Conservation (phyloP, 2,888 invertebrate species). For the Drosophila anomalipes region DNA sequence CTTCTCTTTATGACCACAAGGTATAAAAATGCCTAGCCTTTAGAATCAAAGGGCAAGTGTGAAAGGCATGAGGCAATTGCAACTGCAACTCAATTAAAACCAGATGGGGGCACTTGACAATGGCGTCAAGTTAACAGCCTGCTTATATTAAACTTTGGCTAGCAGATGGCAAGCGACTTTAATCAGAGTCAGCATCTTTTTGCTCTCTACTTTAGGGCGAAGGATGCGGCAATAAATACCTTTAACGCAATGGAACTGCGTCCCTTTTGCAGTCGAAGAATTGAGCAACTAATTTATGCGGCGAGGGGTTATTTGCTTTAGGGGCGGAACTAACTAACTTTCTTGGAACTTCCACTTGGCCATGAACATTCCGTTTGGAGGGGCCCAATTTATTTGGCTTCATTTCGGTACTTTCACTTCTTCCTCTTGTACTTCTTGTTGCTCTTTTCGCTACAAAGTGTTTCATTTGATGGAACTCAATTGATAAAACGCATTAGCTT, state of each 20-base stretch:
- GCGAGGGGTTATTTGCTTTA: conserved; percentile 20
- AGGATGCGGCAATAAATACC: conserved; percentile 29
- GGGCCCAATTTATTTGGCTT: conserved; percentile 76
- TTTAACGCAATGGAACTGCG: conserved; percentile 16
- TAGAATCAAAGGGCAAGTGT: conserved; percentile 42
- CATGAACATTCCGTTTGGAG: conserved; percentile 7
- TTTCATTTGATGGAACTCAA: conserved; percentile 78
- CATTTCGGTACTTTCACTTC: conserved; percentile 27
- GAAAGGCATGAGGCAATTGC: conserved; percentile 20
- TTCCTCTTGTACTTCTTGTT: background rate
- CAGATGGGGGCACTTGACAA: conserved; percentile 1
- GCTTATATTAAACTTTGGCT: background rate
- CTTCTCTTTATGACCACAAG: background rate
- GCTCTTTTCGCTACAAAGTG: conserved; percentile 63
- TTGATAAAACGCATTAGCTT: conserved; percentile 80
- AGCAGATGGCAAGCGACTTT: conserved; percentile 13
- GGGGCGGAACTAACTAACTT: conserved; percentile 68
- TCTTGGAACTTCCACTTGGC: conserved; percentile 1
- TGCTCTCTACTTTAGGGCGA: background rate
- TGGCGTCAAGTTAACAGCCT: background rate
- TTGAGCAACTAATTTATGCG: conserved; percentile 59
- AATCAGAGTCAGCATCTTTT: conserved; percentile 4
- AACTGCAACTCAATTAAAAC: conserved; percentile 32
- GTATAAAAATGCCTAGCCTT: conserved; percentile 21
- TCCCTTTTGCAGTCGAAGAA: conserved; percentile 4